A percentile compares a stretch with the other conserved stretches of the same genome.
phyloP scores from a whole-genome alignment of 2,888 invertebrate species.

The Pyrrhosoma nymphula region DNA sequence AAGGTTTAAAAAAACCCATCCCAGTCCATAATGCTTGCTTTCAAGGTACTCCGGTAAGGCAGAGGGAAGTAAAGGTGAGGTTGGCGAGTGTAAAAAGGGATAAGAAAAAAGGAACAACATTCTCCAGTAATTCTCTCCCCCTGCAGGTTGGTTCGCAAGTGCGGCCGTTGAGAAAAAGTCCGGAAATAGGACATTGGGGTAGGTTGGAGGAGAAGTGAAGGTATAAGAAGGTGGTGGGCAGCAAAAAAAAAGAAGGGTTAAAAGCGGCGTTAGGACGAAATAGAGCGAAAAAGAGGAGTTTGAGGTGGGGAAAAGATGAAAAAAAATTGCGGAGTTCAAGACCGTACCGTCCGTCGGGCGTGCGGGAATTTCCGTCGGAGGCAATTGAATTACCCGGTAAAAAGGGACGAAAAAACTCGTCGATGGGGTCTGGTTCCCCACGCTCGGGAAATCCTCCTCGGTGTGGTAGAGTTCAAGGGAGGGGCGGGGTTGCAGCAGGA shows the following conservation, averaged over 20 bases:
- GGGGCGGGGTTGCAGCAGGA: background rate
- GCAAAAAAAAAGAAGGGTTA: background rate
- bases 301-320: background rate
- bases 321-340: background rate
- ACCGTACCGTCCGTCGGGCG: background rate
- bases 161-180: background rate
- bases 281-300: background rate
- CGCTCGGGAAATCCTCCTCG: background rate
- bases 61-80: background rate
- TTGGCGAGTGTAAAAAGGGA: background rate
- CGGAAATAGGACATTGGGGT: background rate
- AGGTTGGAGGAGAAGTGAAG: background rate
- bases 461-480: no score
- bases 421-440: background rate
- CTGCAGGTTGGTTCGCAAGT: background rate
- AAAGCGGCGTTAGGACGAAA: background rate
- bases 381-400: conserved; percentile 22
- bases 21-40: conserved; percentile 3
- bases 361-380: conserved; percentile 18
- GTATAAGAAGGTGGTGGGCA: background rate
- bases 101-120: background rate
- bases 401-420: background rate
- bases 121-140: background rate
- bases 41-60: background rate
- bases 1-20: background rate